Evolutionary conservation across 2,797 vertebrate species (phyloP).

Genomic region (Triplophysa yarkandensis): DNA sequence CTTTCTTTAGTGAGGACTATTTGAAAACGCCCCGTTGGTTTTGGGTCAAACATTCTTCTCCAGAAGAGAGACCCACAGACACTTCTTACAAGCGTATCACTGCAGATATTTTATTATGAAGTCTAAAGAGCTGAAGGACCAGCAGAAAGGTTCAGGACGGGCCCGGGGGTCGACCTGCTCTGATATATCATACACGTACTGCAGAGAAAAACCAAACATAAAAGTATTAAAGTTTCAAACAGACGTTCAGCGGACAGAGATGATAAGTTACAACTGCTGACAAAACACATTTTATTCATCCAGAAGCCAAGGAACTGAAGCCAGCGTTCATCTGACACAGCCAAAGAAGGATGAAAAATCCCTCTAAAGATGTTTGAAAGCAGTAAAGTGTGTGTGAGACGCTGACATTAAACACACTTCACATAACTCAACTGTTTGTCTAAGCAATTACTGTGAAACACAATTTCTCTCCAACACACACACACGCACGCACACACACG

Average conservation of each 20-base stretch:
- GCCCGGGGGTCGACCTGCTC: background rate
- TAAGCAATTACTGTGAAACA: background rate
- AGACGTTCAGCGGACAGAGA: background rate
- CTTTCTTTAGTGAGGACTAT: background rate
- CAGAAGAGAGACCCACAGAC: background rate
- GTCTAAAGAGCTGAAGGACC: background rate
- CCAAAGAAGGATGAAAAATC: constrained; percentile 20
- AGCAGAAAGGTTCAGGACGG: background rate
- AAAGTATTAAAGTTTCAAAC: background rate
- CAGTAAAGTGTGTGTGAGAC: background rate
- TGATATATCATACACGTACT: background rate
- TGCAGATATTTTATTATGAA: background rate
- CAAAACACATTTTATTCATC: background rate
- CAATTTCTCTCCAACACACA: background rate
- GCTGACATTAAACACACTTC: background rate
- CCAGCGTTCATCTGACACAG: background rate
- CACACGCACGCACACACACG: too few relatives aligned
- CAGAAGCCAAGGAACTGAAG: background rate
- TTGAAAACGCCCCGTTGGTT: background rate
- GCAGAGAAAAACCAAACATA: too few relatives aligned
- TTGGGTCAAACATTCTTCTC: too few relatives aligned
- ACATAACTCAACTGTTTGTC: background rate
- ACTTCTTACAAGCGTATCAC: background rate
- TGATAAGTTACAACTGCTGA: constrained; percentile 6
- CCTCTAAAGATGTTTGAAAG: background rate